phyloP scores from a whole-genome alignment of 2,888 invertebrate genomes.

The Caenorhabditis panamensis region DNA sequence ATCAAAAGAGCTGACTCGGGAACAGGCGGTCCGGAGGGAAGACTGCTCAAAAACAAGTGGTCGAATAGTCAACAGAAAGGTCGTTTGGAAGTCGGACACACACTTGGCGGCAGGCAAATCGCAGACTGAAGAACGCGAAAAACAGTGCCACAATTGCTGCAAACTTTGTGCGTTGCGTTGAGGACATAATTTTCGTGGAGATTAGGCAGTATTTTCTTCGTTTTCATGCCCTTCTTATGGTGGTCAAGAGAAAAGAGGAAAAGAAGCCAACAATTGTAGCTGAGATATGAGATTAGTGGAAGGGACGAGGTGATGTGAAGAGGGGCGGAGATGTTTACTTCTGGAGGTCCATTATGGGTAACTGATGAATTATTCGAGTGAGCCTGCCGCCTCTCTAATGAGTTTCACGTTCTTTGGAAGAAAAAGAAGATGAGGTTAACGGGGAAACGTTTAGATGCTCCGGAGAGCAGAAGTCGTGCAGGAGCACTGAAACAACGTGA shows the following conservation, averaged over 20 bases:
- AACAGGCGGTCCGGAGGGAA: constrained; percentile 3
- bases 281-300: neutral
- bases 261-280: too few relatives aligned
- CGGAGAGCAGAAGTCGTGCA: neutral
- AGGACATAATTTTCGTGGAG: constrained; percentile 3
- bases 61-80: constrained; percentile 30
- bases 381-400: constrained; percentile 4
- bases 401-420: constrained; percentile 6
- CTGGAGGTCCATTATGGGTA: constrained; percentile 2
- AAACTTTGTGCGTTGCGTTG: neutral
- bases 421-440: neutral
- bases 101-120: neutral
- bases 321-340: neutral
- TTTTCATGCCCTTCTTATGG: neutral
- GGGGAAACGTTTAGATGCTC: too few relatives aligned
- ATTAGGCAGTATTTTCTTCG: neutral
- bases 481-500: neutral
- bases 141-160: neutral
- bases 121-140: neutral
- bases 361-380: neutral
- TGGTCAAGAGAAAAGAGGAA: neutral
- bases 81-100: neutral
- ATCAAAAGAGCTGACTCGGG: neutral
- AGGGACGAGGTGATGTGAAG: neutral
- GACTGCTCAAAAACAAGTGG: constrained; percentile 2